phyloP scores from a whole-genome alignment of 1,140 invertebrate species.

The Aphelinus atriplicis region DNA sequence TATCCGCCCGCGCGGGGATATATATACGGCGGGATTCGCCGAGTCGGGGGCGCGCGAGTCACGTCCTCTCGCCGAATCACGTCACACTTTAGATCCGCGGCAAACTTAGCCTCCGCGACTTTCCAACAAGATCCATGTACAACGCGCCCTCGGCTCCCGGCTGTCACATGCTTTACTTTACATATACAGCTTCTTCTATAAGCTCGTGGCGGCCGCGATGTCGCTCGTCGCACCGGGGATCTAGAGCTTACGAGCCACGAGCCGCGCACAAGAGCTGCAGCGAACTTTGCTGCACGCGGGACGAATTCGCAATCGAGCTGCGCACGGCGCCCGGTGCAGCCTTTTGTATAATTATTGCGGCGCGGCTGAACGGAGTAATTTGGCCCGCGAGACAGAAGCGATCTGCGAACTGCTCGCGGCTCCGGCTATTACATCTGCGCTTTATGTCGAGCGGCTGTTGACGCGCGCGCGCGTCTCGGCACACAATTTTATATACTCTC shows the following conservation, averaged over 20 bases:
- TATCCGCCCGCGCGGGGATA: no score
- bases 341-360: slow-evolving; percentile 7
- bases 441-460: background rate
- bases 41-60: no score
- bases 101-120: no score
- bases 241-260: background rate
- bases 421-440: background rate
- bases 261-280: no score
- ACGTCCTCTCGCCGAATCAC: no score
- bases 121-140: no score
- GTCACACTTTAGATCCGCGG: no score
- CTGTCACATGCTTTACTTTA: no score
- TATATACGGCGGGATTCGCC: no score
- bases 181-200: background rate
- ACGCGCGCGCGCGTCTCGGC: background rate
- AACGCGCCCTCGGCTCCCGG: no score
- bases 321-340: no score
- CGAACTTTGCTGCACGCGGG: background rate
- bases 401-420: background rate
- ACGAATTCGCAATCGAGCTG: background rate
- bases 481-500: no score
- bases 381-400: background rate
- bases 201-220: background rate
- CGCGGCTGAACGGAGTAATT: background rate
- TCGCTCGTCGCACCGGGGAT: background rate